Evolutionary conservation across 92 coral and sea anemone genomes (phyloP), one percentile per base, ranked within the genome.

Genomic region (Palythoa heliodiscus): DNA sequence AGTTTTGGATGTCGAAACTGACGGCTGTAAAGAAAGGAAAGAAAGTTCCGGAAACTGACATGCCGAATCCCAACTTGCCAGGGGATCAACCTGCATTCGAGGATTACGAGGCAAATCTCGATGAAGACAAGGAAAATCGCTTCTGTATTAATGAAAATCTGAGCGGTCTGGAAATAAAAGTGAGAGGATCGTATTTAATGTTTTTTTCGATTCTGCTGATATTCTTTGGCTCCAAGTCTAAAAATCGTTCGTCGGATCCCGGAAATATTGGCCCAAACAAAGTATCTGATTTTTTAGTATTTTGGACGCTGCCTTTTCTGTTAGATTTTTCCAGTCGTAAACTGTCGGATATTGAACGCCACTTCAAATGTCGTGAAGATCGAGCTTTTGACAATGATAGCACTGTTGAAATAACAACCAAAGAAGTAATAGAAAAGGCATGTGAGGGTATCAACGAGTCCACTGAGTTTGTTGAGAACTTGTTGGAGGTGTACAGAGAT

Each of bases 131-230:
- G 48, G 48, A 43, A 43, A 43, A 43, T 43, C 48, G 60, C 2
- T 54, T 5, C 2, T 11, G 6, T 17, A 76, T 38, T 11, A 55
- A 78, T 52, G 17, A 12, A 55, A 40, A 60, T 22, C 17, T 24
- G 37, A 87, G 83, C 76, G 90, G 90, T 13, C 64, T 82, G 61
- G 20, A 73, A 63, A 82, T 87, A 48, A 52, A 81, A 2, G 72
- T 83, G 52, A 82, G 75, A 52, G 86, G 86, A 4, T 64, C 80
- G 5, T 66, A 66, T 55, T 55, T 82, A 29, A n/a, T 73, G 25
- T 72, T 82, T n/a, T 83, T 87, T 43, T 87, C 90, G 10, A 82
- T 87, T 55, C 58, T 87, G 52, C 61, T 82, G 47, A 82, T 82
- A 11, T 87, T 60, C 35, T 87, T 74, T 66, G 90, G 74, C 14